phyloP scores from a whole-genome alignment of 2,888 invertebrate species.

The Parelbella ahira region DNA sequence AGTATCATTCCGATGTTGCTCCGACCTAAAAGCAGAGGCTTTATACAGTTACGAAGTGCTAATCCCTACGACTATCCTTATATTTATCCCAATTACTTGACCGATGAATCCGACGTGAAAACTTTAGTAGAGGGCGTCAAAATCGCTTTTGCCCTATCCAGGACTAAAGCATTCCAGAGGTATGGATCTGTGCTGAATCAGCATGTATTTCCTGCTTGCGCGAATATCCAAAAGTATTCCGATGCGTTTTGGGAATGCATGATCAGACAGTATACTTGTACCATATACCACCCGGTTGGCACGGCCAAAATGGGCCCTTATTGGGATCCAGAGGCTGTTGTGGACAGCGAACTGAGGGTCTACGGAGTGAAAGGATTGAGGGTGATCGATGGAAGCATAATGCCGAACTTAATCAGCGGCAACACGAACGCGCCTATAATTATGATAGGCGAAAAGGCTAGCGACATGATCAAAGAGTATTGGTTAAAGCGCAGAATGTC shows the following conservation, averaged over 20 bases:
- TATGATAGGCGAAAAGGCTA: constrained; percentile 94
- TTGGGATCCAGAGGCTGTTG: constrained; percentile 91
- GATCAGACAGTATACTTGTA: constrained; percentile 90
- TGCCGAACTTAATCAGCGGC: constrained; percentile 92
- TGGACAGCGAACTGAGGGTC: constrained; percentile 88
- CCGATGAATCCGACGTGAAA: constrained; percentile 88
- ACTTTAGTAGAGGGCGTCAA: constrained; percentile 92
- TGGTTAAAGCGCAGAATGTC: constrained; percentile 84
- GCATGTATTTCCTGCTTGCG: constrained; percentile 88
- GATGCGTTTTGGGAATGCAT: constrained; percentile 94
- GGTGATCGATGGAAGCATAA: constrained; percentile 92
- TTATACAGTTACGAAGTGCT: constrained; percentile 88
- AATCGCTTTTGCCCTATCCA: constrained; percentile 89
- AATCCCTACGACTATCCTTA: constrained; percentile 94
- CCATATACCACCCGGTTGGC: constrained; percentile 92
- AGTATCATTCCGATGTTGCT: constrained; percentile 91
- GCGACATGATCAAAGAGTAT: constrained; percentile 92
- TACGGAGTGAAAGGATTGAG: constrained; percentile 89
- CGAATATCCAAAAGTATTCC: constrained; percentile 83
- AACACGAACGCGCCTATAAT: constrained; percentile 93
- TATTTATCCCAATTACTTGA: constrained; percentile 95
- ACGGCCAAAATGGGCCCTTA: constrained; percentile 95
- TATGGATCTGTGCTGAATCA: constrained; percentile 87
- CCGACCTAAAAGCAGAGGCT: constrained; percentile 91
- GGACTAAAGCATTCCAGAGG: constrained; percentile 87